phyloP scores from a whole-genome alignment of 2,113 vertebrate genomes.

The Leptobrachium ailaonicum region DNA sequence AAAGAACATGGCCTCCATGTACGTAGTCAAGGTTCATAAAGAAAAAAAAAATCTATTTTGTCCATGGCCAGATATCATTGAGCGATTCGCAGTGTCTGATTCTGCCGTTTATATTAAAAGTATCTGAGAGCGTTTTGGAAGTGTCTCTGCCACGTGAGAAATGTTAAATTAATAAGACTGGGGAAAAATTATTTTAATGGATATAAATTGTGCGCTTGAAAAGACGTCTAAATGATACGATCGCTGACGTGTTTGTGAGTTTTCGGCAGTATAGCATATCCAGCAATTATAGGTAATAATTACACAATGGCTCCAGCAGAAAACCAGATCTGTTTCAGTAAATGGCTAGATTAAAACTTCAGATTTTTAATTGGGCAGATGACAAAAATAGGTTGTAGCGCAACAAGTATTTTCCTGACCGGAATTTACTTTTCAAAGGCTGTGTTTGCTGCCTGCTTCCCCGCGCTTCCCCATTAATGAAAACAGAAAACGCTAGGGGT shows the following conservation, averaged over 20 bases:
- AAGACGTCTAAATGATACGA: neutral
- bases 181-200: neutral
- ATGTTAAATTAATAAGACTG: slow-evolving; percentile 12
- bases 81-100: neutral
- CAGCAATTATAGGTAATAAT: slow-evolving; percentile 28
- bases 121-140: neutral
- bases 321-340: slow-evolving; percentile 5
- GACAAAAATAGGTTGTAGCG: slow-evolving; percentile 9
- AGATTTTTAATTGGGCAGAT: slow-evolving; percentile 23
- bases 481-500: slow-evolving; percentile 10
- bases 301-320: slow-evolving; percentile 6
- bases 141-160: neutral
- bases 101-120: neutral
- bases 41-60: no score
- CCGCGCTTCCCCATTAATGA: slow-evolving; percentile 8
- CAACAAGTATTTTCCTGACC: slow-evolving; percentile 15
- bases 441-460: slow-evolving; percentile 5
- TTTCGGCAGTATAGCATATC: neutral
- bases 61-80: neutral
- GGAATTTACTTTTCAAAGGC: slow-evolving; percentile 39
- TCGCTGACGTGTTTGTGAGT: slow-evolving; percentile 1
- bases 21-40: no score
- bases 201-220: neutral
- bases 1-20: no score
- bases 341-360: neutral